Base-by-base conservation (phyloP, 2,797 vertebrate species). In the Gadopsis bispinosus region DNA sequence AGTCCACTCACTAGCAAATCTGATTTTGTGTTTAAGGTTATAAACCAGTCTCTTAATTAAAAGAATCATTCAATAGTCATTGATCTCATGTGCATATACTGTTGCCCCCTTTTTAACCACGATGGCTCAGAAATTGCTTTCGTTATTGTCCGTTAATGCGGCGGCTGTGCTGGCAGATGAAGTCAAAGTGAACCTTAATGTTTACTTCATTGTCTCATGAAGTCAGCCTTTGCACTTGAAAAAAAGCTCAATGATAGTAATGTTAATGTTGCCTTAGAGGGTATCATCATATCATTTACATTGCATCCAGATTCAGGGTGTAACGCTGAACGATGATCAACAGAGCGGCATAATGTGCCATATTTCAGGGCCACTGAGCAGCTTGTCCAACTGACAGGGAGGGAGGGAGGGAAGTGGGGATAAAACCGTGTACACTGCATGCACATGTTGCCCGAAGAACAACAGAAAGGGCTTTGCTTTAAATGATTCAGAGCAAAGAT, bases 201-300 rank as follows among this genome's bases (percentile, higher is more conserved):
- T 82, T 77, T 22, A 71, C 75, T 76, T 83, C 67, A 83, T 87
- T 65, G 86, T 87, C 80, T 92, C 87, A 87, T 85, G 60, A 56
- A 81, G 73, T 76, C 86, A 86, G 89, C 88, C 85, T 88, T 89
- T 91, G 66, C 88, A 83, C 86, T 81, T 73, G 66, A 77, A 79
- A 89, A 90, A 89, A 90, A 83, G 72, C 91, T 69, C 67, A 84
- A 81, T 17, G 78, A 87, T 91, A 41, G 71, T 71, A 87, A 92
- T 91, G 86, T 90, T 91, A 94, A 92, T 85, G 88, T 86, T 90
- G 87, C 90, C 89, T 94, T 83, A 79, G 79, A 94, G 93, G 84
- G 88, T 89, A 90, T 89, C 88, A 95, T 94, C 91, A 89, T 94
- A 95, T 95, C 94, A 93, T 95, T 95, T 95, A 93, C 94, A 94